Conservation (phyloP, 2,113 vertebrate species). For the Phylloscopus trochiloides region DNA sequence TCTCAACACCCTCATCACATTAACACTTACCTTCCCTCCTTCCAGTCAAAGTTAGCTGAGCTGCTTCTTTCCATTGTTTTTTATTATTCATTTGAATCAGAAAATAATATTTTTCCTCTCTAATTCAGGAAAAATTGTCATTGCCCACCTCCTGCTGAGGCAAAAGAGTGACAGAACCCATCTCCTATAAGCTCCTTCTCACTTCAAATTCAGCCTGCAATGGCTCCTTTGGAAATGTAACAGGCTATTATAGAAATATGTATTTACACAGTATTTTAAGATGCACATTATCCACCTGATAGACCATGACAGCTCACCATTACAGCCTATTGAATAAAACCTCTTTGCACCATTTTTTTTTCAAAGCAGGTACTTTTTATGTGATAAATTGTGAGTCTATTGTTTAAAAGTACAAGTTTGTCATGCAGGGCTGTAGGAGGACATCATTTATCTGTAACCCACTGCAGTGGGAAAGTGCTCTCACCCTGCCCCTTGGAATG, state of each 20-base stretch:
- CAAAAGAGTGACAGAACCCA: constrained; percentile 12
- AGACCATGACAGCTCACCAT: constrained; percentile 65
- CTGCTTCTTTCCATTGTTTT: constrained; percentile 42
- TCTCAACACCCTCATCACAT: neutral
- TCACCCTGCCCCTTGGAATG: neutral
- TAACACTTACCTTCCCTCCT: constrained; percentile 1
- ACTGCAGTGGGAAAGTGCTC: neutral
- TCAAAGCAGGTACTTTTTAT: constrained; percentile 18
- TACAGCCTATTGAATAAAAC: constrained; percentile 57
- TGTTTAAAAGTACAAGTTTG: neutral
- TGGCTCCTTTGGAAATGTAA: constrained; percentile 56
- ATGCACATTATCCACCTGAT: constrained; percentile 57
- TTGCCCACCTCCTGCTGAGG: constrained; percentile 56
- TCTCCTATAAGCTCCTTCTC: constrained; percentile 41
- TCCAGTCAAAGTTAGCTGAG: constrained; percentile 24
- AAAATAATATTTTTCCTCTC: constrained; percentile 45
- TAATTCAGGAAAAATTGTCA: constrained; percentile 56
- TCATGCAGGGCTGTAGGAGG: neutral
- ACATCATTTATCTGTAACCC: neutral
- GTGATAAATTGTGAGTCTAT: neutral
- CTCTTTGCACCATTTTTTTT: constrained; percentile 37
- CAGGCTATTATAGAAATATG: constrained; percentile 62
- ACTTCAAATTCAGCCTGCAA: constrained; percentile 18
- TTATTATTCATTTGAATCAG: constrained; percentile 54
- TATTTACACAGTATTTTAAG: constrained; percentile 74